phyloP scores from a whole-genome alignment of 2,797 vertebrate genomes.

The Brachyalestes nurse region DNA sequence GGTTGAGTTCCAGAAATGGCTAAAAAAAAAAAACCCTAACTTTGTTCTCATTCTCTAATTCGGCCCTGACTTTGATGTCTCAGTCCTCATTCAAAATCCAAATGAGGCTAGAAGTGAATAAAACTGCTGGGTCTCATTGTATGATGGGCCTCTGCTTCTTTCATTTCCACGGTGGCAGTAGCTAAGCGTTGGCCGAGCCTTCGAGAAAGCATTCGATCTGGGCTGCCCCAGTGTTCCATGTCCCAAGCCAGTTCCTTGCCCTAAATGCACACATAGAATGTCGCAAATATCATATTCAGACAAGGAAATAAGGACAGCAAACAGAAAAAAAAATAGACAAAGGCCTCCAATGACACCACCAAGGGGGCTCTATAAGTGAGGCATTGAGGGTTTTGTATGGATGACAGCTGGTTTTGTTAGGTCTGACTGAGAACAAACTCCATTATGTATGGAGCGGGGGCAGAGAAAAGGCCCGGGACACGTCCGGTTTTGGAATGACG shows the following conservation, averaged over 20 bases:
- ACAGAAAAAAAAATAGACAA: constrained; percentile 52
- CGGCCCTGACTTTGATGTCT: constrained; percentile 70
- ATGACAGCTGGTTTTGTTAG: constrained; percentile 72
- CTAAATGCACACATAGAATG: constrained; percentile 36
- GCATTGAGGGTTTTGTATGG: constrained; percentile 57
- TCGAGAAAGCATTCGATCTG: constrained; percentile 69
- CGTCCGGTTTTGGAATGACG: constrained; percentile 70
- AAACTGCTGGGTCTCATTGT: constrained; percentile 73
- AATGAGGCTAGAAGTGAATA: constrained; percentile 70
- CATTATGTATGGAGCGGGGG: constrained; percentile 63
- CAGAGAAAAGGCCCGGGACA: constrained; percentile 61
- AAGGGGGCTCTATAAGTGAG: constrained; percentile 28
- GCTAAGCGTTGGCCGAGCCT: constrained; percentile 68
- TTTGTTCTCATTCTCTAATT: constrained; percentile 58
- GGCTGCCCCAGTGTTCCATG: constrained; percentile 51
- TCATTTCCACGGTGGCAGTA: constrained; percentile 69
- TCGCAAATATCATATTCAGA: constrained; percentile 64
- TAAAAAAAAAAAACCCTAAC: neutral
- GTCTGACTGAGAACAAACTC: constrained; percentile 64
- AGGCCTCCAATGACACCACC: constrained; percentile 38
- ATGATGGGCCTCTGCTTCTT: constrained; percentile 67
- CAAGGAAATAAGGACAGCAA: constrained; percentile 55
- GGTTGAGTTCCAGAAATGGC: constrained; percentile 54
- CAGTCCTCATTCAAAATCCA: constrained; percentile 56
- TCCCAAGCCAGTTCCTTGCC: constrained; percentile 54